Conservation (phyloP, 2,888 invertebrate species). For the Marronus borbonicus region DNA sequence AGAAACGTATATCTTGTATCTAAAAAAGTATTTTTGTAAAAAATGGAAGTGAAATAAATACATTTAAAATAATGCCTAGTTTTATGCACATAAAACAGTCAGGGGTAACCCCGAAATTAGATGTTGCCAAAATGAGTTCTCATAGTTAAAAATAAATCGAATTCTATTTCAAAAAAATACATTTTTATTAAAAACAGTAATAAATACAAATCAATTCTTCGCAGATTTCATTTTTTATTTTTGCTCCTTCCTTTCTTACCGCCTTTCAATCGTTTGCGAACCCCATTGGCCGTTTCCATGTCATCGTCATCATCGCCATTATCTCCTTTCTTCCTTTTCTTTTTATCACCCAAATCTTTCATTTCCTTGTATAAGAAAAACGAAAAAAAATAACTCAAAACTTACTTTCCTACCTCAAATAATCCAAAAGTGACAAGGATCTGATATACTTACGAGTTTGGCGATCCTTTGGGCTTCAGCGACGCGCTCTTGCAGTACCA, state of each 20-base stretch:
- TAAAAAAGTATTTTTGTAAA: no score
- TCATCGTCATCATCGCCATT: constrained; percentile 80
- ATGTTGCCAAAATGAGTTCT: no score
- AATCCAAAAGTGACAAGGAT: neutral
- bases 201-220: constrained; percentile 1
- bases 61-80: neutral
- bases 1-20: no score
- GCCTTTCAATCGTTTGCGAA: constrained; percentile 82
- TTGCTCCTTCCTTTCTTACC: constrained; percentile 67
- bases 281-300: constrained; percentile 86
- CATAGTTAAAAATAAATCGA: no score
- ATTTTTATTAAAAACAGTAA: constrained; percentile 33
- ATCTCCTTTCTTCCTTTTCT: constrained; percentile 73
- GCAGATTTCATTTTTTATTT: constrained; percentile 28
- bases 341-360: constrained; percentile 83
- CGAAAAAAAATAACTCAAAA: no score
- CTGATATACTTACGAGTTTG: constrained; percentile 77
- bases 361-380: constrained; percentile 75
- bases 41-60: neutral
- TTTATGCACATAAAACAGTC: no score
- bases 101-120: no score
- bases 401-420: no score
- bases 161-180: neutral
- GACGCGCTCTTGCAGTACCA: constrained; percentile 94
- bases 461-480: constrained; percentile 94